These are phyloP conservation scores for Leptodactylus fallax DNA, from an alignment of 2,797 vertebrate species.

Conservation along the genomic window DNA sequence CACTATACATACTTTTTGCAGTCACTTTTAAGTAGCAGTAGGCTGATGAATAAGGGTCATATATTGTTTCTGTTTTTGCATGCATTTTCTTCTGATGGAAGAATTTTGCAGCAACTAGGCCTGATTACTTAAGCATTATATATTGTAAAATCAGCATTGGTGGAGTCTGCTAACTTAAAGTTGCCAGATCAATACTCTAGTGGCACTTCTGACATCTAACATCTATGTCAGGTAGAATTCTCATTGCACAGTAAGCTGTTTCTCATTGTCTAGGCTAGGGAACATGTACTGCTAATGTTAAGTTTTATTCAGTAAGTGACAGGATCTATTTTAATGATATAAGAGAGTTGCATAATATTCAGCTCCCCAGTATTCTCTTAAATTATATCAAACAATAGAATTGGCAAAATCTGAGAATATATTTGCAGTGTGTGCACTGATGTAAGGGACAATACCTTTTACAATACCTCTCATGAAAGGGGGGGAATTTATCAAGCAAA, in stretches of 20 bases:
- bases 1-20: neutral
- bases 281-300: neutral
- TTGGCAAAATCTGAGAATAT: neutral
- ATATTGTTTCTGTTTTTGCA: neutral
- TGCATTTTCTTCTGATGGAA: neutral
- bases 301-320: slow-evolving; percentile 10
- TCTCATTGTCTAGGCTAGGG: slow-evolving; percentile 1
- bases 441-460: neutral
- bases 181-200: slow-evolving; percentile 10
- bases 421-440: neutral
- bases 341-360: too few species aligned
- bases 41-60: neutral
- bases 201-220: slow-evolving; percentile 29
- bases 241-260: slow-evolving; percentile 8
- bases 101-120: too few species aligned
- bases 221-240: slow-evolving; percentile 32
- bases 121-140: neutral
- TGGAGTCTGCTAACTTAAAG: neutral
- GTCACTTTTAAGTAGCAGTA: neutral
- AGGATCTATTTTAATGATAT: neutral
- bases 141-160: slow-evolving; percentile 16
- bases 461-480: neutral
- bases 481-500: too few species aligned
- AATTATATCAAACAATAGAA: neutral
- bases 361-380: neutral